These are phyloP conservation scores for Cassiopea xamachana DNA, from an alignment of 30 jellyfish, hydroid and myxozoan genomes.

Conservation along the genomic window DNA sequence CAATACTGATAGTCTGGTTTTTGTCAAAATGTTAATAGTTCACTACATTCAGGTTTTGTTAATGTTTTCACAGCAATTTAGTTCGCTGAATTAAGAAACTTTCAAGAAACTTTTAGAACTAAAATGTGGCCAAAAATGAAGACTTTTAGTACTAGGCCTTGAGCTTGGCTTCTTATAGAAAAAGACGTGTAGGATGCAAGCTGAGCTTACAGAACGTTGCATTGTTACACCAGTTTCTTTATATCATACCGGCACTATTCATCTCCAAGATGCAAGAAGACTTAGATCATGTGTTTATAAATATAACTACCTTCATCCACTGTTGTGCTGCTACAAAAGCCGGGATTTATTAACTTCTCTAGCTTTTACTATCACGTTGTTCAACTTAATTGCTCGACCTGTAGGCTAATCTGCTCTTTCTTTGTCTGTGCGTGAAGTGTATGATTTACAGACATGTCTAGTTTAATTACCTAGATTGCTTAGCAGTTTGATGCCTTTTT, in stretches of 20 bases:
- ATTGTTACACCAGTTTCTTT: background rate
- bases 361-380: background rate
- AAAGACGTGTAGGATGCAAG: background rate
- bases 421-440: background rate
- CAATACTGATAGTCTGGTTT: too few relatives aligned
- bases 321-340: background rate
- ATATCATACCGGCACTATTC: background rate
- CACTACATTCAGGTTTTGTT: too few relatives aligned
- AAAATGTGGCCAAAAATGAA: too few relatives aligned
- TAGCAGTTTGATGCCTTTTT: background rate
- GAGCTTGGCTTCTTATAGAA: too few relatives aligned
- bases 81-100: too few relatives aligned
- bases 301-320: background rate
- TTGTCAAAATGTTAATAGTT: too few relatives aligned
- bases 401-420: background rate
- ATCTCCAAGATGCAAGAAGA: background rate
- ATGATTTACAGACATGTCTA: background rate
- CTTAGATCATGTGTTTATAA: background rate
- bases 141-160: too few relatives aligned
- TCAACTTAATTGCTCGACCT: background rate
- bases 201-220: background rate
- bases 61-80: too few relatives aligned
- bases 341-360: background rate
- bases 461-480: background rate
- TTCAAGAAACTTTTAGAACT: too few relatives aligned